These are phyloP conservation scores for Pollachius pollachius DNA, from an alignment of 2,113 vertebrate species.

Conservation along the genomic window DNA sequence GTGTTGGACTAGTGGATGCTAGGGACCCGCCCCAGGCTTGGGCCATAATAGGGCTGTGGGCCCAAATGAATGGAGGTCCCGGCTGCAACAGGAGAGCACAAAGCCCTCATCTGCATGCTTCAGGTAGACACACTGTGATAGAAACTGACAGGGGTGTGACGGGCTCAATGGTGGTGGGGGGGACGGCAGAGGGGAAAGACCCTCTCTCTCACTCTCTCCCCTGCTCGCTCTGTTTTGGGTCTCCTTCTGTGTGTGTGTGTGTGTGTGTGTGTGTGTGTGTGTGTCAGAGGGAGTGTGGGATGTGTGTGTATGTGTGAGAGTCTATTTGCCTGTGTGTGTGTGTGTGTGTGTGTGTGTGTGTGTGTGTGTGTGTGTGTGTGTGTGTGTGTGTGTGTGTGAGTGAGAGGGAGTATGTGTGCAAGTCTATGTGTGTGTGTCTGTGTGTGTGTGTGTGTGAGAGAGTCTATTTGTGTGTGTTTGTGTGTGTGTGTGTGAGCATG, in stretches of 20 bases:
- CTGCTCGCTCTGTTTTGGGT: conserved; percentile 23
- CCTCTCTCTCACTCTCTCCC: conserved; percentile 4
- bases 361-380: conserved; percentile 11
- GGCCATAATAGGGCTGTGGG: conserved; percentile 81
- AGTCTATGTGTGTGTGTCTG: conserved; percentile 7
- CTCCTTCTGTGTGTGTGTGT: conserved; percentile 10
- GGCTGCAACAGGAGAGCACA: conserved; percentile 79
- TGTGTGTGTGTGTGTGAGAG: conserved; percentile 15
- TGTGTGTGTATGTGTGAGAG: conserved; percentile 26
- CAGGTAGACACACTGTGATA: conserved; percentile 97
- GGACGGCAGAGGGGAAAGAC: conserved; percentile 48
- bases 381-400: conserved; percentile 15
- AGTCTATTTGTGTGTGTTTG: conserved; percentile 15
- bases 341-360: conserved; percentile 12
- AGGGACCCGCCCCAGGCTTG: conserved; percentile 79
- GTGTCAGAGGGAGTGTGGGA: neutral
- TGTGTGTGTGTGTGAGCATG: neutral
- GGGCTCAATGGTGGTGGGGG: conserved; percentile 83
- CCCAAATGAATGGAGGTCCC: conserved; percentile 81
- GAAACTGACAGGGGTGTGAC: conserved; percentile 96
- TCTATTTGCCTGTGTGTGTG: too few species aligned
- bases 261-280: conserved; percentile 9
- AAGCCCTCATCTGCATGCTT: conserved; percentile 93
- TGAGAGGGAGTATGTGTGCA: neutral
- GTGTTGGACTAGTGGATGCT: conserved; percentile 56